Base-by-base conservation (phyloP, 2,113 vertebrate genomes). In the Corythoichthys haematopterus region DNA sequence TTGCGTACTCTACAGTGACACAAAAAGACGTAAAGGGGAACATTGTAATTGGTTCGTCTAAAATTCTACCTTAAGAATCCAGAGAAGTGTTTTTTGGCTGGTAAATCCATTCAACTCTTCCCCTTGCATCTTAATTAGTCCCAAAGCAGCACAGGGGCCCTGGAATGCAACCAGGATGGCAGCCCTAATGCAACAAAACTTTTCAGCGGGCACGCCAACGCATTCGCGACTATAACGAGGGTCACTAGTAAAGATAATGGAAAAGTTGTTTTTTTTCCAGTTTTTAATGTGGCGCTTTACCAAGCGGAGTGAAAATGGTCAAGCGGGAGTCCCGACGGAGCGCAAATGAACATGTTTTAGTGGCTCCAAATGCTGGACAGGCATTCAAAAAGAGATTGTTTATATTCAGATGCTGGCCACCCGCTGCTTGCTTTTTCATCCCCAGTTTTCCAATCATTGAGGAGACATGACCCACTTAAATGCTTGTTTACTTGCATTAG, bases 401-500 rank as follows among this genome's bases (percentile, higher is more conserved):
- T 85, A 86, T 82, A 85, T 91, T 91, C 78, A 86, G 81, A 87
- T 88, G 74, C 72, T 88, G 75, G 77, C 84, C 88, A 84, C 89
- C 88, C 74, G 82, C 86, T 84, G 75, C 70, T 77, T 67, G 71
- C 80, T 81, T 87, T 85, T 87, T 84, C 82, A 81, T 79, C 72
- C 75, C 81, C 77, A 77, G 88, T 85, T 90, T 87, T 82, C 80
- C 82, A 66, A 88, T 88, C 71, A 80, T 80, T 74, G 77, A 77
- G 75, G 77, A 91, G 85, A 90, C 90, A 89, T 90, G 90, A 91
- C 89, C 90, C 88, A 87, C 90, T 92, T 91, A 88, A 91, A 90
- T 85, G 88, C 88, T 90, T 92, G 90, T 91, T 91, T 92, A 91
- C 90, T 92, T 91, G 88, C 83, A 90, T 91, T 86, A 83, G 90